These are phyloP conservation scores for Barypeithes pellucidus DNA, from an alignment of 2,888 invertebrate species.

Conservation along the genomic window DNA sequence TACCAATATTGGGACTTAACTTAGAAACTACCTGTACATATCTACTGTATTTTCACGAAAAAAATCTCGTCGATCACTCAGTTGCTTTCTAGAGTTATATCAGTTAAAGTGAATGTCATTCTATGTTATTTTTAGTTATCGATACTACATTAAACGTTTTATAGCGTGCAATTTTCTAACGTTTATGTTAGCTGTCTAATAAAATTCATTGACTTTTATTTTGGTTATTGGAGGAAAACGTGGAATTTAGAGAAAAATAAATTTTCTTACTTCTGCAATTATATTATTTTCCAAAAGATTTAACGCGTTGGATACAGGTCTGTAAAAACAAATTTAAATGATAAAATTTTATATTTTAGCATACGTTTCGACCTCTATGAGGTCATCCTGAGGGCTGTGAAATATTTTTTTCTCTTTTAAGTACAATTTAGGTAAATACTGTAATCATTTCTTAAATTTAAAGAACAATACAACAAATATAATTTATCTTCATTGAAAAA, in stretches of 20 bases:
- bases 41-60: not conserved
- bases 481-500: too few species aligned
- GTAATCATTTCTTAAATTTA: too few species aligned
- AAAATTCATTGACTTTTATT: conserved; percentile 9
- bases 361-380: too few species aligned
- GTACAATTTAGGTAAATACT: too few species aligned
- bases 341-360: too few species aligned
- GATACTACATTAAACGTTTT: conserved; percentile 20
- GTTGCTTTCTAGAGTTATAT: not conserved
- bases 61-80: not conserved
- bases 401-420: too few species aligned
- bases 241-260: not conserved
- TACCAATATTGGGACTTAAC: too few species aligned
- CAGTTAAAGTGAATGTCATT: conserved; percentile 3
- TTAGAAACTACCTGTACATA: not conserved
- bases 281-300: too few species aligned
- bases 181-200: conserved; percentile 15
- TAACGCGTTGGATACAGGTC: too few species aligned
- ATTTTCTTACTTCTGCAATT: not conserved
- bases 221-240: not conserved
- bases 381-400: too few species aligned
- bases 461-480: too few species aligned
- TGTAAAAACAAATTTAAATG: too few species aligned
- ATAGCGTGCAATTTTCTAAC: conserved; percentile 10
- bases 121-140: conserved; percentile 9